Conservation (phyloP, 2,797 vertebrate genomes). For the Bufotes viridis region DNA sequence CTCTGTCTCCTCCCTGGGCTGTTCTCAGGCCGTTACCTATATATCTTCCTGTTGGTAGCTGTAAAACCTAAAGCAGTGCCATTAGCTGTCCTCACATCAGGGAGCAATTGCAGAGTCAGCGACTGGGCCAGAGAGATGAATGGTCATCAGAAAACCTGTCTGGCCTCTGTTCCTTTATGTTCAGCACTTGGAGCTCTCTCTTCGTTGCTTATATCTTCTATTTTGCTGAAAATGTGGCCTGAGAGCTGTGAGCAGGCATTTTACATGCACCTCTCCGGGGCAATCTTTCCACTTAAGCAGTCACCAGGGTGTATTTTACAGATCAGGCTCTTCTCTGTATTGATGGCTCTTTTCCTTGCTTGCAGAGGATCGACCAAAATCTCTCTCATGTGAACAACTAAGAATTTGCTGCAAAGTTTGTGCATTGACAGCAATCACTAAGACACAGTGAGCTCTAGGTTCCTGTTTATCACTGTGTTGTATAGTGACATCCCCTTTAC, state of each 20-base stretch:
- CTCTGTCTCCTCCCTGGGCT: slow-evolving; percentile 25
- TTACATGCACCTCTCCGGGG: slow-evolving; percentile 26
- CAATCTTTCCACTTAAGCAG: slow-evolving; percentile 34
- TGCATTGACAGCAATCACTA: not conserved
- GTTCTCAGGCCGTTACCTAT: slow-evolving; percentile 43
- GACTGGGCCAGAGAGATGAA: slow-evolving; percentile 58
- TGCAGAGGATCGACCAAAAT: slow-evolving; percentile 12
- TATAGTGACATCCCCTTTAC: not conserved
- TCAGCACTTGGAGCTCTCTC: slow-evolving; percentile 57
- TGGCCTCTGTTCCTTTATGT: slow-evolving; percentile 57
- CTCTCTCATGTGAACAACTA: not conserved
- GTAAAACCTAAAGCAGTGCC: slow-evolving; percentile 59
- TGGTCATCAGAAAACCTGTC: slow-evolving; percentile 56
- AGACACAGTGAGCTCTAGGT: not conserved
- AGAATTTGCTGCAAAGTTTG: slow-evolving; percentile 12
- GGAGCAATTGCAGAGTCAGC: slow-evolving; percentile 61
- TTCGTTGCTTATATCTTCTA: slow-evolving; percentile 52
- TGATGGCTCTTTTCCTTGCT: slow-evolving; percentile 35
- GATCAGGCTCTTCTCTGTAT: slow-evolving; percentile 16
- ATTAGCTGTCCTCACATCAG: slow-evolving; percentile 61
- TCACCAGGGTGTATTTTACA: slow-evolving; percentile 42
- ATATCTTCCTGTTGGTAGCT: slow-evolving; percentile 59
- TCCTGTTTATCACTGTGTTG: not conserved
- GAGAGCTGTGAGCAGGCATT: slow-evolving; percentile 38
- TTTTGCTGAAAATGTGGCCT: slow-evolving; percentile 49